Percentiles rank a stretch among this genome's conserved stretches.
These are phyloP conservation scores for Caretta caretta DNA, from an alignment of 2,113 vertebrate genomes.

Conservation along the genomic window DNA sequence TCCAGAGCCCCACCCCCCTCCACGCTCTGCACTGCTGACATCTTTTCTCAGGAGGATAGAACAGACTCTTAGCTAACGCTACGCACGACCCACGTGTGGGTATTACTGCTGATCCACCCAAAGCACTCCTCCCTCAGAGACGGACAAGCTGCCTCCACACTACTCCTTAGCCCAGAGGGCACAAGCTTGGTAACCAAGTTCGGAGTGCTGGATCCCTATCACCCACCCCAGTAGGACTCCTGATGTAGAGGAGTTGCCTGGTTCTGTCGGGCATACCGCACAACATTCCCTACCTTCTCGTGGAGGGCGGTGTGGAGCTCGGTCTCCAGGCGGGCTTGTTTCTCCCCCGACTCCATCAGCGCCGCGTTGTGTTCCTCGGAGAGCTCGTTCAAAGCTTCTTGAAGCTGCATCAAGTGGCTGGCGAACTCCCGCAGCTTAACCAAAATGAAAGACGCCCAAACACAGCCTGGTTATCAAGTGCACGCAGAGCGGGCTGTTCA, in stretches of 20 bases:
- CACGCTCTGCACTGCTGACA: neutral
- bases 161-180: neutral
- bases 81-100: neutral
- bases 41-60: neutral
- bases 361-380: constrained; percentile 79
- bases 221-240: neutral
- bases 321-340: constrained; percentile 76
- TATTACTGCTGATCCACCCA: neutral
- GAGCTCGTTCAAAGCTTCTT: constrained; percentile 83
- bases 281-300: constrained; percentile 83
- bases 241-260: neutral
- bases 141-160: neutral
- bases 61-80: neutral
- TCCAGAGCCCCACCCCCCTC: too few species aligned
- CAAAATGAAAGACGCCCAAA: rapidly evolving
- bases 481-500: rapidly evolving
- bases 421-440: constrained; percentile 83
- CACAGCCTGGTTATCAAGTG: rapidly evolving
- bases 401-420: constrained; percentile 81
- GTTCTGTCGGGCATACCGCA: neutral
- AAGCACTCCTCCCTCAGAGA: neutral
- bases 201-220: neutral
- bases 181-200: neutral
- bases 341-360: constrained; percentile 75
- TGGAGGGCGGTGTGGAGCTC: constrained; percentile 81